These are phyloP conservation scores for Abrostola tripartita DNA, from an alignment of 2,888 invertebrate species.

Conservation along the genomic window DNA sequence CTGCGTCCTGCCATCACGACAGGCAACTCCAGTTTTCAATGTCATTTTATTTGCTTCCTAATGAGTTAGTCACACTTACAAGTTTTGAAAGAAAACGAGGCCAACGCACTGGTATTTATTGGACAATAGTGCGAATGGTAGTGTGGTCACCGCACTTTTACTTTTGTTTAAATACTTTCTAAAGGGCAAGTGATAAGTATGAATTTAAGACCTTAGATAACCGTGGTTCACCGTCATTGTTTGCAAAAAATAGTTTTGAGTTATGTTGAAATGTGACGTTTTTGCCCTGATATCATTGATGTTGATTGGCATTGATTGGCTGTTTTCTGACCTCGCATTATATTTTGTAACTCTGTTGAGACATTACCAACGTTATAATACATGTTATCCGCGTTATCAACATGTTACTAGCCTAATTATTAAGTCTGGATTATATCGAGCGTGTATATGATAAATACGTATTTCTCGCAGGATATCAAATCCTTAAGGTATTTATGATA, in stretches of 20 bases:
- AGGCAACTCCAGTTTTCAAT: slow-evolving; percentile 58
- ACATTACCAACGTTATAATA: slow-evolving; percentile 30
- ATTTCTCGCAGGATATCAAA: neutral
- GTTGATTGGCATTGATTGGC: slow-evolving; percentile 22
- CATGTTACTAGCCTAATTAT: slow-evolving; percentile 30
- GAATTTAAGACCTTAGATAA: slow-evolving; percentile 5
- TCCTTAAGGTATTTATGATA: neutral
- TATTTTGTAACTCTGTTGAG: slow-evolving; percentile 47
- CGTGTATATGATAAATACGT: slow-evolving; percentile 15
- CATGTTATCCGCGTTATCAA: slow-evolving; percentile 37
- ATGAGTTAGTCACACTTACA: slow-evolving; percentile 56
- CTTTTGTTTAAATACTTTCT: slow-evolving; percentile 2
- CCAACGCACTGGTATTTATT: slow-evolving; percentile 36
- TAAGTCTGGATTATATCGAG: slow-evolving; percentile 19
- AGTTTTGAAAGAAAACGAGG: slow-evolving; percentile 41
- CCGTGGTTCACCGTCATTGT: slow-evolving; percentile 7
- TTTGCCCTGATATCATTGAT: slow-evolving; percentile 36
- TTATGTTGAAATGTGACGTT: slow-evolving; percentile 26
- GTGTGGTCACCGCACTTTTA: slow-evolving; percentile 7
- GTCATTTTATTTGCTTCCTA: slow-evolving; percentile 58
- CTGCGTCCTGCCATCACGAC: slow-evolving; percentile 62
- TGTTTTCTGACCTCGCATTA: slow-evolving; percentile 38
- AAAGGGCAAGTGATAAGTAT: neutral
- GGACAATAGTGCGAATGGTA: slow-evolving; percentile 25
- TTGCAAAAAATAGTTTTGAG: slow-evolving; percentile 10